A percentile compares a stretch with the other conserved stretches of the same genome.
Evolutionary conservation across 2,888 invertebrate genomes (phyloP).

Genomic region (Apamea monoglypha): DNA sequence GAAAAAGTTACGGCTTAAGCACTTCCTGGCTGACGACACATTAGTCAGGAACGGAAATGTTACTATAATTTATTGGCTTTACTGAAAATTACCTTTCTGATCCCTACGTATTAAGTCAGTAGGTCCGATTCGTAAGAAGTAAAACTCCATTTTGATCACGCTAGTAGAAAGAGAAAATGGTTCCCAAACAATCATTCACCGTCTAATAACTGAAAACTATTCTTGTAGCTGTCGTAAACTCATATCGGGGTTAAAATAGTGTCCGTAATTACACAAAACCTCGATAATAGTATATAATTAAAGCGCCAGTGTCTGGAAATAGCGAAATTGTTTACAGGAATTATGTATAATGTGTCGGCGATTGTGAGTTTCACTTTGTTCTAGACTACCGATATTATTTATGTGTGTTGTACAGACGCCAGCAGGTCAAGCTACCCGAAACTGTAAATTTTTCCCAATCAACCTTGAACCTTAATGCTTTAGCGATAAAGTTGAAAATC

Average conservation of each 20-base stretch:
- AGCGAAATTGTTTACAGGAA: conserved; percentile 51
- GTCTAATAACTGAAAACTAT: conserved; percentile 32
- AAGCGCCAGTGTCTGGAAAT: conserved; percentile 42
- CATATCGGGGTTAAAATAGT: conserved; percentile 37
- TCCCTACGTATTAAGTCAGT: not conserved
- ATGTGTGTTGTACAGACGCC: too few relatives aligned
- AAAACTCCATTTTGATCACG: not conserved
- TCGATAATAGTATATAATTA: conserved; percentile 59
- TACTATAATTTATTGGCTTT: not conserved
- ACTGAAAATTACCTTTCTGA: not conserved
- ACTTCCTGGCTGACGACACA: too few relatives aligned
- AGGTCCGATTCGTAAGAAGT: too few relatives aligned
- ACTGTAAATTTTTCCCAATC: too few relatives aligned
- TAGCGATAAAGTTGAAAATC: too few relatives aligned
- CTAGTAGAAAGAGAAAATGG: conserved; percentile 6
- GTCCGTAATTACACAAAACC: conserved; percentile 42
- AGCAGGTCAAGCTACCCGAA: too few relatives aligned
- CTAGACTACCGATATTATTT: not conserved
- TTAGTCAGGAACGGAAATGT: too few relatives aligned
- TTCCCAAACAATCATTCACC: conserved; percentile 1
- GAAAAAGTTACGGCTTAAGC: too few relatives aligned
- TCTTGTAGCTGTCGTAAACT: conserved; percentile 32
- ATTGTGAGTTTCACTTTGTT: conserved; percentile 17
- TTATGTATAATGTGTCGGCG: conserved; percentile 29
- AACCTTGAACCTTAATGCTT: too few relatives aligned